Base-by-base conservation (phyloP, 2,888 invertebrate genomes). In the Dascillus cervinus region DNA sequence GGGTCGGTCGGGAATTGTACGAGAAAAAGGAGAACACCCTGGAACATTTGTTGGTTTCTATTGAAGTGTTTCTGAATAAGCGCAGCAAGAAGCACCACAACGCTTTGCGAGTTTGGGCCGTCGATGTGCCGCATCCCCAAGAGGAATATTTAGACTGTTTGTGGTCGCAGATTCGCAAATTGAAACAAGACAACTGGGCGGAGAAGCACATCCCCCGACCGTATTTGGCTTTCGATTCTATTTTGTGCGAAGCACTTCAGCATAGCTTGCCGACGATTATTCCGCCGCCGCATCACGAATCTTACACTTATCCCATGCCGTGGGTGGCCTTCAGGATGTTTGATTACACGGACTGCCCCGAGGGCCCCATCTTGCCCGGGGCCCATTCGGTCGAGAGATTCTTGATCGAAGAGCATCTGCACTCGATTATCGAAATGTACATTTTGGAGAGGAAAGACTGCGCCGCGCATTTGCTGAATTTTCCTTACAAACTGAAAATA, bases 311-410 rank as follows among this genome's bases (percentile, higher is more conserved):
- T 66, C 97, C 97, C 0, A 82, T 94, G 75, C 98, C 98, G 0
- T 79, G 84, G 58, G 91, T 91, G 2, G 84, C 96, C 13, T 97
- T 94, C 65, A 76, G 90, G 22, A 86, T 99, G 80, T 99, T 99
- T 68, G 97, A 97, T 64, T 95, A 97, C 62, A 95, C 96, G 0
- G 98, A 99, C 66, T 95, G 96, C 50, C 95, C 96, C 0, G 95
- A 95, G 62, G 89, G 73, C 31, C 86, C 88, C 0, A 79, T 86
- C 23, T 67, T 98, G 31, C 98, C 98, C 0, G 96, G 95, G 17
- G 87, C 90, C 11, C 95, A 97, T 67, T 90, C 97, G 0, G 95
- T 98, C 41, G 98, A 99, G 63, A 72, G 98, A 37, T 97, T 94
- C 65, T 73, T 98, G 1, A 94, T 99, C 50, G 98, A 99, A 61